These are phyloP conservation scores for Brassicogethes aeneus DNA, from an alignment of 2,888 invertebrate species.

Conservation along the genomic window DNA sequence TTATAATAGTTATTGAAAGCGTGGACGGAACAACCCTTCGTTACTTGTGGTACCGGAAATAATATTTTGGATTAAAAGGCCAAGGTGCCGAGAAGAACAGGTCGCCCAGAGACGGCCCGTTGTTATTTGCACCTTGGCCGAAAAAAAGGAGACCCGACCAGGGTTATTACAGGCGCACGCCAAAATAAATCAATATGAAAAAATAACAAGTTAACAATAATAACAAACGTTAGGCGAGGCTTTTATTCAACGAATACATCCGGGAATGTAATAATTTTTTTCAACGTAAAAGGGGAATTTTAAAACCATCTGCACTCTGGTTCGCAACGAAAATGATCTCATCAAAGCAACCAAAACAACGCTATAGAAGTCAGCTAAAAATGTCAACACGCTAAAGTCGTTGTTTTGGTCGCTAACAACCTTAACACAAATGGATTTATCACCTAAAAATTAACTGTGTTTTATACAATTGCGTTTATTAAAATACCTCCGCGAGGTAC, in stretches of 20 bases:
- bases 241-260: slow-evolving; percentile 31
- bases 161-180: background rate
- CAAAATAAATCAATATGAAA: slow-evolving; percentile 7
- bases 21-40: slow-evolving; percentile 3
- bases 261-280: slow-evolving; percentile 36
- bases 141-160: slow-evolving; percentile 5
- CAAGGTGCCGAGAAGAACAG: too few relatives aligned
- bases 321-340: too few relatives aligned
- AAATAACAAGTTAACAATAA: slow-evolving; percentile 32
- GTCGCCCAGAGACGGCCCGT: too few relatives aligned
- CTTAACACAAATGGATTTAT: too few relatives aligned
- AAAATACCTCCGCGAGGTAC: slow-evolving; percentile 32
- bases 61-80: background rate
- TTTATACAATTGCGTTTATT: slow-evolving; percentile 20
- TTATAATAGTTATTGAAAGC: slow-evolving; percentile 12
- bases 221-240: slow-evolving; percentile 33
- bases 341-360: too few relatives aligned
- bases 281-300: slow-evolving; percentile 29
- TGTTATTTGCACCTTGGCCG: too few relatives aligned
- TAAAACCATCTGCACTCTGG: slow-evolving; percentile 26
- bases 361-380: too few relatives aligned
- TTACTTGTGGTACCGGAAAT: background rate
- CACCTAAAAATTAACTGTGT: background rate
- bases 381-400: too few relatives aligned
- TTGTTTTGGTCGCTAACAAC: too few relatives aligned